Evolutionary conservation across 2,888 invertebrate genomes (phyloP).

Genomic region (Drosophila birchii): DNA sequence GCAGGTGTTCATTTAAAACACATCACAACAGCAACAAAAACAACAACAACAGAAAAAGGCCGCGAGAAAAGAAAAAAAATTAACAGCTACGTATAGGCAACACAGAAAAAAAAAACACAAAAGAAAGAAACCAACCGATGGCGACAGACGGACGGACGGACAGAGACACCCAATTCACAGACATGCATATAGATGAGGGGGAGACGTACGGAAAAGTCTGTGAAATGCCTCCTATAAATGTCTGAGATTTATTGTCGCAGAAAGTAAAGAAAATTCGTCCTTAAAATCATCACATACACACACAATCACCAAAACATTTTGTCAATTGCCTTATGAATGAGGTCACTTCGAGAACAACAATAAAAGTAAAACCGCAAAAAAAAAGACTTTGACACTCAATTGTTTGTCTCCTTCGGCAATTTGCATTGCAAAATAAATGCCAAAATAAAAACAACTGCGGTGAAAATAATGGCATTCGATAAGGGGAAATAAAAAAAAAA

Average conservation of each 20-base stretch:
- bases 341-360: constrained; percentile 38
- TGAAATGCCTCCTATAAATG: constrained; percentile 53
- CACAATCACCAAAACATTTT: constrained; percentile 13
- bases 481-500: constrained; percentile 19
- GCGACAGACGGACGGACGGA: constrained; percentile 13
- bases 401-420: constrained; percentile 51
- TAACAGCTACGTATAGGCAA: constrained; percentile 74
- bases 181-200: background rate
- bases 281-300: constrained; percentile 27
- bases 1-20: constrained; percentile 84
- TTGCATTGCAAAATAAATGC: constrained; percentile 78
- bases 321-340: constrained; percentile 48
- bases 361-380: constrained; percentile 22
- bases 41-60: constrained; percentile 67
- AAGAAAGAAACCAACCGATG: constrained; percentile 50
- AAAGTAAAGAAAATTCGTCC: constrained; percentile 49
- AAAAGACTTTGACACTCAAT: constrained; percentile 39
- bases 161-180: constrained; percentile 12
- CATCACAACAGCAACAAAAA: too few species aligned
- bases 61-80: constrained; percentile 68
- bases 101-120: constrained; percentile 26
- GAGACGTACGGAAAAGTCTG: constrained; percentile 26
- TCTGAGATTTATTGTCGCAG: constrained; percentile 61
- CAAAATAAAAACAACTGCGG: constrained; percentile 30
- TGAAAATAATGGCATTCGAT: constrained; percentile 33